Evolutionary conservation across 1,140 invertebrate species (phyloP), one percentile per base, ranked within the genome.

Genomic region (Drusus annulatus): DNA sequence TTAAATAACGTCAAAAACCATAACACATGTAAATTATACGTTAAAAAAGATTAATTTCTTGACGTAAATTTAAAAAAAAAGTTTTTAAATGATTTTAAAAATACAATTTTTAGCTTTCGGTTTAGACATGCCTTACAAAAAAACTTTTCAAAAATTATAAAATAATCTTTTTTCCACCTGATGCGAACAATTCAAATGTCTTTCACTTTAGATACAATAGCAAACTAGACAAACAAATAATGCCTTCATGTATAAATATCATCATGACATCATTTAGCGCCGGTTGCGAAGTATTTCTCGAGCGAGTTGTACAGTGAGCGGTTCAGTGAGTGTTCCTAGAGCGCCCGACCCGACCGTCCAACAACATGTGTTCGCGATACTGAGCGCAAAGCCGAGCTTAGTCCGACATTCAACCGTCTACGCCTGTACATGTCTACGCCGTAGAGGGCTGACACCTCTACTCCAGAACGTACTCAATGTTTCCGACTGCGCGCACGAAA

Each of bases 301-400:
- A 28, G 63, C 63, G 63, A 65, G 21, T 16, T 31, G 28, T 10
- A 36, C 15, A 21, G n/a, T 17, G 56, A 45, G 36, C 36, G 36
- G 36, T n/a, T n/a, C n/a, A n/a, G n/a, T n/a, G n/a, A 19, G 58
- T 25, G 23, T 21, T 23, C 19, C 31, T n/a, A 51, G 13, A 58
- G 63, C 73, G 52, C 52, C 65, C 78, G 76, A 56, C 71, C 82
- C 80, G 80, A 54, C 82, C 25, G 69, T 60, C 74, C 78, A 78
- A 60, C 83, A 65, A 79, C 80, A 82, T 80, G 80, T 82, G 83
- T 82, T 83, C 80, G 78, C 78, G 75, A 28, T 79, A 84, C 83
- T 84, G 80, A 84, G 76, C 80, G 60, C 77, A 63, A 82, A 84
- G 83, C 80, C 65, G 54, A 78, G 80, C 83, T 80, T 78, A 82